Base-by-base conservation (phyloP, 23 tunicate species). In the Botrylloides violaceus region DNA sequence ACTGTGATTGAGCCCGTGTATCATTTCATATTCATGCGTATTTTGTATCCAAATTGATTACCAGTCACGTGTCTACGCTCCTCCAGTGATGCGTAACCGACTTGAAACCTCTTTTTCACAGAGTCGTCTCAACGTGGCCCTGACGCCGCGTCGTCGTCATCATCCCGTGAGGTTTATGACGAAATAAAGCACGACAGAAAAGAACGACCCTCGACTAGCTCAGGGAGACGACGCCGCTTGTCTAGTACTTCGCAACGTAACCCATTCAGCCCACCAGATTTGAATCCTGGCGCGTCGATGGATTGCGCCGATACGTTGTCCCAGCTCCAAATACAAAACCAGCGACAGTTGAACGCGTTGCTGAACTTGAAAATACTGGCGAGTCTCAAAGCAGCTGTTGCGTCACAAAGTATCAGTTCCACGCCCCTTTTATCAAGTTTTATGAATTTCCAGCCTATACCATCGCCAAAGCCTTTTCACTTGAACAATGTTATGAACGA, bases 1-100 rank as follows among this genome's bases (percentile, higher is more conserved):
- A 68, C 74, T 68, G 74, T 68, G 74, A 68, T 68, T 68, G 47
- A 30, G 49, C 74, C 47, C 37, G 47, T 68, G 49, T 68, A 24
- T 63, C 70, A 31, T 63, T 63, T 28, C 70, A 15, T 43, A 43
- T 9, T 9, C 53, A 7, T 43, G n/a, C n/a, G n/a, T n/a, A n/a
- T n/a, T n/a, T n/a, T n/a, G n/a, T n/a, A n/a, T n/a, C n/a, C n/a
- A n/a, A n/a, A n/a, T n/a, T n/a, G n/a, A n/a, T n/a, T n/a, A n/a
- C n/a, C n/a, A n/a, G n/a, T 6, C 0, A 64, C n/a, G 9, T 68
- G 12, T 36, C 58, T 15, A 23, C 49, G 58, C 58, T 43, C 23
- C 36, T 68, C 21, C 74, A 68, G 74, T 68, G 74, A 68, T 68
- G 74, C 74, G n/a, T 30, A 30, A 31, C 74, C 58, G 26, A 30